Evolutionary conservation across 2,888 invertebrate species (phyloP).

Genomic region (Tryphoninae sp.): DNA sequence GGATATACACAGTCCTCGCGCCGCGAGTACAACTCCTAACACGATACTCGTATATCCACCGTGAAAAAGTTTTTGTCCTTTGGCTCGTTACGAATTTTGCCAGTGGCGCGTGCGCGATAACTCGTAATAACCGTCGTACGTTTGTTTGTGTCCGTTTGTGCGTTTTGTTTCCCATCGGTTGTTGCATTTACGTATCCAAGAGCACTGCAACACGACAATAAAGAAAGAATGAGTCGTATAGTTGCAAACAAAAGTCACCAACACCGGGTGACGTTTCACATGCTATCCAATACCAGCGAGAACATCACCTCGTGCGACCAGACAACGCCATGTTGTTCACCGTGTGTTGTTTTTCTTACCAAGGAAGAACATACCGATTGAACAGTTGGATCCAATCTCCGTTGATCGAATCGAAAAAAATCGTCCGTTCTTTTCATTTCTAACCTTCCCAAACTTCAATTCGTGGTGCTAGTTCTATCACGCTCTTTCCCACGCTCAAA

Average conservation of each 20-base stretch:
- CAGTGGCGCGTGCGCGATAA: too few species aligned
- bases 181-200: too few species aligned
- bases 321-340: slow-evolving; percentile 60
- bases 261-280: slow-evolving; percentile 54
- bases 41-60: background rate
- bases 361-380: background rate
- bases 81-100: too few species aligned
- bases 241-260: slow-evolving; percentile 31
- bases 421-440: background rate
- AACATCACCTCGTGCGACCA: slow-evolving; percentile 20
- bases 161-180: too few species aligned
- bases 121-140: too few species aligned
- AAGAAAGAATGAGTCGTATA: background rate
- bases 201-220: too few species aligned
- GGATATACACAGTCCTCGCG: slow-evolving; percentile 6
- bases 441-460: background rate
- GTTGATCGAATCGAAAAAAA: background rate
- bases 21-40: slow-evolving; percentile 10
- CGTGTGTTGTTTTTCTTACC: slow-evolving; percentile 15
- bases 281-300: background rate
- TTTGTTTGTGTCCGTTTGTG: too few species aligned
- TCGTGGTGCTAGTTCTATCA: background rate
- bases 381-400: background rate
- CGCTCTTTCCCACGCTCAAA: background rate
- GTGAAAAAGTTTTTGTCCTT: slow-evolving; percentile 1